Conservation (phyloP, 2,888 invertebrate genomes). For the Syrista parreyssii region DNA sequence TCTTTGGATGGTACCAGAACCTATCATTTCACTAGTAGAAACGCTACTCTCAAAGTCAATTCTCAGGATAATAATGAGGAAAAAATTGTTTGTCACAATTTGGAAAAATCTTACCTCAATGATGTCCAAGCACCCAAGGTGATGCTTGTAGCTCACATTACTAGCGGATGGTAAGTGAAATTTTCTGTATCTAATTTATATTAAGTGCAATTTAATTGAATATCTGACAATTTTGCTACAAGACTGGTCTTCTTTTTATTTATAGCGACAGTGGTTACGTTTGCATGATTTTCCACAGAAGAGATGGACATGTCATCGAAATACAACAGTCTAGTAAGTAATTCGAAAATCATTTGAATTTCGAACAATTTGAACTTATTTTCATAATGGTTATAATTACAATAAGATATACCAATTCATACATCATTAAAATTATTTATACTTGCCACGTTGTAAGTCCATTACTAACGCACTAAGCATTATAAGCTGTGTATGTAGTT, state of each 20-base stretch:
- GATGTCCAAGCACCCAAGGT: slow-evolving; percentile 68
- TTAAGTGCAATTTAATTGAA: not conserved
- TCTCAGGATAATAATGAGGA: slow-evolving; percentile 63
- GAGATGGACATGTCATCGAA: slow-evolving; percentile 79
- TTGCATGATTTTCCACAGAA: slow-evolving; percentile 80
- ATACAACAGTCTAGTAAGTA: slow-evolving; percentile 73
- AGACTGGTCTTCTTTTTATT: slow-evolving; percentile 38
- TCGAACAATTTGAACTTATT: not conserved
- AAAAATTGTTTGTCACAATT: slow-evolving; percentile 60
- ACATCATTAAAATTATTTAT: no score
- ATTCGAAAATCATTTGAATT: not conserved
- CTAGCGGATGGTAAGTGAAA: slow-evolving; percentile 78
- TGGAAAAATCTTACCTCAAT: slow-evolving; percentile 51
- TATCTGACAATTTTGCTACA: not conserved
- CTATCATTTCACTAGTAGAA: slow-evolving; percentile 80
- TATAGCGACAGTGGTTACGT: slow-evolving; percentile 83
- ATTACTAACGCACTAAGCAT: no score
- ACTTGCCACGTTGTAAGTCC: no score
- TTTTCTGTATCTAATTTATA: not conserved
- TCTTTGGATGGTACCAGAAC: slow-evolving; percentile 79
- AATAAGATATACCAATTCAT: no score
- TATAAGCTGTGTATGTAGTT: no score
- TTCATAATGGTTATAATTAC: not conserved
- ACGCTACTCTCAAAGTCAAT: slow-evolving; percentile 76
- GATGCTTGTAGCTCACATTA: slow-evolving; percentile 79